A percentile compares a stretch with the other conserved stretches of the same genome.
phyloP scores from a whole-genome alignment of 2,113 vertebrate genomes.

The Seriola rivoliana region DNA sequence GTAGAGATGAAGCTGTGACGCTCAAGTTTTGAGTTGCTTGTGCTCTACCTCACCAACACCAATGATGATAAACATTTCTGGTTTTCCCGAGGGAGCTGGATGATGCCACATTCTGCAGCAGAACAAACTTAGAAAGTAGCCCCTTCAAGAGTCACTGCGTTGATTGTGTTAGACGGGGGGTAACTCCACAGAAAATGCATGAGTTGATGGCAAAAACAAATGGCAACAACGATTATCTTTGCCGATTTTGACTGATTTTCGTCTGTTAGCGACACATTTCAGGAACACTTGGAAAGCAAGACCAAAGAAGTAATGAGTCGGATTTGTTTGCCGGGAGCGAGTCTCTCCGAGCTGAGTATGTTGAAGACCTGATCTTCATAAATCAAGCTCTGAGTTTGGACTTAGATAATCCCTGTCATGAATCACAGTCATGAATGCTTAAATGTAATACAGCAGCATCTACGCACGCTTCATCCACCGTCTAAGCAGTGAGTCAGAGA shows the following conservation, averaged over 20 bases:
- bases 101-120: not conserved
- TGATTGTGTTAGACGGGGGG: not conserved
- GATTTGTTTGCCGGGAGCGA: not conserved
- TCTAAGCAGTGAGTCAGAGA: slow-evolving; percentile 38
- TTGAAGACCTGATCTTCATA: slow-evolving; percentile 4
- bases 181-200: no score
- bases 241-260: no score
- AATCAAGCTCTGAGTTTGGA: not conserved
- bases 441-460: slow-evolving; percentile 8
- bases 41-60: slow-evolving; percentile 20
- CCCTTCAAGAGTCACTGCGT: not conserved
- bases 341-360: not conserved
- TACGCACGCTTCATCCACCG: not conserved
- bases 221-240: no score
- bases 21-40: slow-evolving; percentile 45
- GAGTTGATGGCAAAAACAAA: no score
- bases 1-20: slow-evolving; percentile 5
- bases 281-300: no score
- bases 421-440: slow-evolving; percentile 24
- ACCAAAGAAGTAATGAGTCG: not conserved
- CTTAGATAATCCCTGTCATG: not conserved
- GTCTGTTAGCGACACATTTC: no score
- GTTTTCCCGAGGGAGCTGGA: not conserved
- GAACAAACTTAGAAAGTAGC: no score
- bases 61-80: slow-evolving; percentile 26